Percentiles rank a stretch among this genome's conserved stretches.
phyloP scores from a whole-genome alignment of 2,888 invertebrate genomes.

The Stegana nigrithorax region DNA sequence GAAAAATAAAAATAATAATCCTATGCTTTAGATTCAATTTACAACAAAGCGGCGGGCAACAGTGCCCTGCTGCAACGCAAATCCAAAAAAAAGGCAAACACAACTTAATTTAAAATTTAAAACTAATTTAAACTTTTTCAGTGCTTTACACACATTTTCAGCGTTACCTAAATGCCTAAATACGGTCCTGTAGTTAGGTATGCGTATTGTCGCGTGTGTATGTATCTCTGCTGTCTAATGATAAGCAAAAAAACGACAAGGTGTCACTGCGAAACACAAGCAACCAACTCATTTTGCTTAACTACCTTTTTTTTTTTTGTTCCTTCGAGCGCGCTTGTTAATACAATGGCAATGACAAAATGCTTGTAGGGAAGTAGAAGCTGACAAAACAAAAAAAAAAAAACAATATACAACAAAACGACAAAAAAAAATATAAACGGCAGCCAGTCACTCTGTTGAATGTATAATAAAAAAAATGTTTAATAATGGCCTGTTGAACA shows the following conservation, averaged over 20 bases:
- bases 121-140: slow-evolving; percentile 36
- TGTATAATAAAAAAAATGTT: slow-evolving; percentile 41
- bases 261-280: slow-evolving; percentile 13
- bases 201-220: background rate
- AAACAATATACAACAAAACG: slow-evolving; percentile 21
- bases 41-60: slow-evolving; percentile 9
- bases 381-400: slow-evolving; percentile 20
- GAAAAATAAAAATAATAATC: slow-evolving; percentile 9
- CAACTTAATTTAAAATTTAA: slow-evolving; percentile 30
- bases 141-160: slow-evolving; percentile 18
- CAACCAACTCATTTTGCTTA: slow-evolving; percentile 1
- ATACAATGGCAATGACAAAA: slow-evolving; percentile 35
- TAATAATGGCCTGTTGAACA: slow-evolving; percentile 62
- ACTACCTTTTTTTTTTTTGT: slow-evolving; percentile 1
- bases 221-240: background rate
- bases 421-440: slow-evolving; percentile 3
- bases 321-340: background rate
- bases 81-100: slow-evolving; percentile 5
- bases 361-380: slow-evolving; percentile 28
- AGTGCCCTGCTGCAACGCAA: background rate
- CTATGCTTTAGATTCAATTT: slow-evolving; percentile 25
- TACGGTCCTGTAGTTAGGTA: background rate
- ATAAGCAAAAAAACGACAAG: slow-evolving; percentile 13
- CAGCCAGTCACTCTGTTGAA: slow-evolving; percentile 45
- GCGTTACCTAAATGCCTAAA: slow-evolving; percentile 7